Evolutionary conservation across 1,140 invertebrate genomes (phyloP).

Genomic region (Zaprionus inermis): DNA sequence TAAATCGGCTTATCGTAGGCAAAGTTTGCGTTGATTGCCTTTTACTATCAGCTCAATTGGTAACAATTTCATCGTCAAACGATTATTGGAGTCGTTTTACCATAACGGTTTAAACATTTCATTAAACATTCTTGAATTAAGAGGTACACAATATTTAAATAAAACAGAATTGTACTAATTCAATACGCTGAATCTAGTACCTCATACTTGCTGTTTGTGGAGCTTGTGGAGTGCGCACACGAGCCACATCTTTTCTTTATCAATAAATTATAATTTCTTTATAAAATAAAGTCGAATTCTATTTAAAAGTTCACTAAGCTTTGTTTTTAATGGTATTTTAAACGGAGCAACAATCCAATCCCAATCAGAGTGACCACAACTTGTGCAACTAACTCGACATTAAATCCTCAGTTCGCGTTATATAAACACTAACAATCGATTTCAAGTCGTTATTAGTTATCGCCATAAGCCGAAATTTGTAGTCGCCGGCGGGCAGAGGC

Average conservation of each 20-base stretch:
- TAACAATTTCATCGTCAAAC: background rate
- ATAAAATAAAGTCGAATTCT: background rate
- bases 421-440: constrained; percentile 3
- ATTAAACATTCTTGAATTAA: too few relatives aligned
- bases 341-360: too few relatives aligned
- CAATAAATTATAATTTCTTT: background rate
- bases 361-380: too few relatives aligned
- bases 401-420: constrained; percentile 11
- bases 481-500: constrained; percentile 26
- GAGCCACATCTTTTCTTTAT: constrained; percentile 3
- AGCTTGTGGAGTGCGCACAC: background rate
- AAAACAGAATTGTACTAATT: too few relatives aligned
- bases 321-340: too few relatives aligned
- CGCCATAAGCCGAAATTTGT: constrained; percentile 25
- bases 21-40: background rate
- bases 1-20: background rate
- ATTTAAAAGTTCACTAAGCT: background rate
- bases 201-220: constrained; percentile 34
- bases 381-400: background rate
- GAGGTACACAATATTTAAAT: too few relatives aligned
- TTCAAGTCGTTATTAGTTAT: constrained; percentile 39
- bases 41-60: background rate
- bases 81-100: background rate
- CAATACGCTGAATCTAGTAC: constrained; percentile 14
- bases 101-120: background rate